These are phyloP conservation scores for Smutsia temminckii DNA, from an alignment of 2,797 vertebrate genomes.

Conservation along the genomic window DNA sequence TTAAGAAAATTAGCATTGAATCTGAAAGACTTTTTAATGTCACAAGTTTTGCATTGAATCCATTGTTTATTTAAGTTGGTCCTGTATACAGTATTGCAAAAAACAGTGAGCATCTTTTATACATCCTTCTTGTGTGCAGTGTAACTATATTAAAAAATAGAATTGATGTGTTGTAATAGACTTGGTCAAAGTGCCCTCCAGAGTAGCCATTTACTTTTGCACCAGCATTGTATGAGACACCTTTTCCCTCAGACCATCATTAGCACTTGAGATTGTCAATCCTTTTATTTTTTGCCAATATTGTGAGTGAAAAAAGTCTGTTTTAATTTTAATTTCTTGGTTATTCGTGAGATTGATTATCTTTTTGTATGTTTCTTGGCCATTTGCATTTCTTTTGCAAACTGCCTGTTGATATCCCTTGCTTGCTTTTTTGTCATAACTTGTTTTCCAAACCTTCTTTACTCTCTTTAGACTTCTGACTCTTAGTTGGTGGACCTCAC, in stretches of 20 bases:
- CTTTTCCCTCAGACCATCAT: neutral
- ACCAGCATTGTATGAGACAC: neutral
- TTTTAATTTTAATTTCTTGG: neutral
- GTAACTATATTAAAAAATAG: neutral
- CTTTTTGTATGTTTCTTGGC: neutral
- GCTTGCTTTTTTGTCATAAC: neutral
- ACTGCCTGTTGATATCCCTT: neutral
- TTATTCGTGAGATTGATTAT: neutral
- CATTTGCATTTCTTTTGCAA: slow-evolving; percentile 7
- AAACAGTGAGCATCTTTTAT: neutral
- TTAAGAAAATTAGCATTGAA: neutral
- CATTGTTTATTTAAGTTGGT: neutral
- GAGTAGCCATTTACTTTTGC: neutral
- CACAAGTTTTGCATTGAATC: neutral
- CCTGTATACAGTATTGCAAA: neutral
- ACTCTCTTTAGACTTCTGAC: neutral
- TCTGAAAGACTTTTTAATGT: neutral
- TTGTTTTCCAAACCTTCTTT: neutral
- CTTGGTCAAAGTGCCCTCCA: neutral
- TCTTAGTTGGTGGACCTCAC: neutral
- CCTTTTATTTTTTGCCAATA: neutral
- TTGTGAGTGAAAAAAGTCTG: neutral
- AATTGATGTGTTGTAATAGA: neutral
- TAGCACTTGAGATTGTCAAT: neutral
- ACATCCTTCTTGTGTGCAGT: neutral